These are phyloP conservation scores for Chamaetylas fuelleborni DNA, from an alignment of 2,113 vertebrate species.

Conservation along the genomic window DNA sequence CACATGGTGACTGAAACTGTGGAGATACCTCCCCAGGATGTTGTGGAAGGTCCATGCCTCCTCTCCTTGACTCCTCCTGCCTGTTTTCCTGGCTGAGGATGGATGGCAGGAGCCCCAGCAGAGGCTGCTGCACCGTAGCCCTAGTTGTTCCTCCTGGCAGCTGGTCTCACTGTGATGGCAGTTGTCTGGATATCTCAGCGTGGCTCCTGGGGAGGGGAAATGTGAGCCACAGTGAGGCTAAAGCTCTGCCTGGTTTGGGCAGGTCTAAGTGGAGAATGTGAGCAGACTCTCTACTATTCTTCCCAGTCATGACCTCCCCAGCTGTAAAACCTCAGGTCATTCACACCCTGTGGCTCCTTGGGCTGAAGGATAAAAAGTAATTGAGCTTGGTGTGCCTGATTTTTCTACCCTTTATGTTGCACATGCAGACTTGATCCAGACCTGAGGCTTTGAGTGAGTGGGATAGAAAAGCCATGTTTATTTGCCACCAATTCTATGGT, in stretches of 20 bases:
- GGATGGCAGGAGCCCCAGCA: not conserved
- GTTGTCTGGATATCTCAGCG: not conserved
- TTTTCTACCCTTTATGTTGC: not conserved
- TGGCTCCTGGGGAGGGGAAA: not conserved
- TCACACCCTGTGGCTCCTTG: not conserved
- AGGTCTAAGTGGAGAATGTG: not conserved
- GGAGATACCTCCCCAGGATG: rapidly evolving
- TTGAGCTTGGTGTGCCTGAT: not conserved
- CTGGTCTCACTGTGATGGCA: not conserved
- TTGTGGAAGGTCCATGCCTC: rapidly evolving
- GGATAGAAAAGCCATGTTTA: not conserved
- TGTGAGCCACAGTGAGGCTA: not conserved
- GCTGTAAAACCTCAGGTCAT: not conserved
- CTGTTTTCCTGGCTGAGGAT: rapidly evolving
- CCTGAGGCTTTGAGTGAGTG: not conserved
- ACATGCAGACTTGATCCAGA: not conserved
- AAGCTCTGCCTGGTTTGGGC: not conserved
- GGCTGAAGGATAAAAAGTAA: not conserved
- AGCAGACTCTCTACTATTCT: not conserved
- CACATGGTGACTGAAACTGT: rapidly evolving
- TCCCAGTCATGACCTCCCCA: not conserved
- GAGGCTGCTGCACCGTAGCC: not conserved
- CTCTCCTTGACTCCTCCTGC: not conserved
- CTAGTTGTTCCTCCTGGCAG: not conserved
- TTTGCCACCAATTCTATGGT: not conserved